Evolutionary conservation across 2,797 vertebrate genomes (phyloP).

Genomic region (Diceros bicornis): DNA sequence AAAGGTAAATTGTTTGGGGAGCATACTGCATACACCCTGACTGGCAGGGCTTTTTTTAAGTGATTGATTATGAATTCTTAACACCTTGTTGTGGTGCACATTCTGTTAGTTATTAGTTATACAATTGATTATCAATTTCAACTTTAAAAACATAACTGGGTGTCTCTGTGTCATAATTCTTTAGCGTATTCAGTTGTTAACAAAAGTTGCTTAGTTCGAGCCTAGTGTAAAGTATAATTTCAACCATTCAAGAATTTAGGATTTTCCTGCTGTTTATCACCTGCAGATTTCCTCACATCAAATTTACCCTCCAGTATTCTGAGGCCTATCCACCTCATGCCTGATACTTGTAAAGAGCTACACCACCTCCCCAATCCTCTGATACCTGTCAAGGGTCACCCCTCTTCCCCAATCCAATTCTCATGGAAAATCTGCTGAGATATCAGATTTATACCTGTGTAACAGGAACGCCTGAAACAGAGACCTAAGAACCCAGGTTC

Average conservation of each 20-base stretch:
- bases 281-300: background rate
- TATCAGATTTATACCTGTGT: background rate
- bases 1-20: background rate
- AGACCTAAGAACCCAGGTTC: background rate
- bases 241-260: background rate
- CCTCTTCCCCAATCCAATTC: background rate
- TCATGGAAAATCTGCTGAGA: background rate
- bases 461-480: background rate
- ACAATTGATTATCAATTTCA: background rate
- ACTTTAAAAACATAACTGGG: slow-evolving; percentile 10
- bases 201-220: background rate
- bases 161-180: background rate
- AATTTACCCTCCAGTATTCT: background rate
- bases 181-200: background rate
- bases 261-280: background rate
- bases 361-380: background rate
- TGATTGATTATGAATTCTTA: slow-evolving; percentile 27
- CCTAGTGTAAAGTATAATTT: background rate
- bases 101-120: slow-evolving; percentile 7
- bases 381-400: background rate
- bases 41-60: background rate
- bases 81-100: background rate
- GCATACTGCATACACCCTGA: background rate
- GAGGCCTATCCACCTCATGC: background rate
- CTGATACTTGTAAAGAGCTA: background rate